Evolutionary conservation across 2,888 invertebrate genomes (phyloP).

Genomic region (Callimorpha dominula): DNA sequence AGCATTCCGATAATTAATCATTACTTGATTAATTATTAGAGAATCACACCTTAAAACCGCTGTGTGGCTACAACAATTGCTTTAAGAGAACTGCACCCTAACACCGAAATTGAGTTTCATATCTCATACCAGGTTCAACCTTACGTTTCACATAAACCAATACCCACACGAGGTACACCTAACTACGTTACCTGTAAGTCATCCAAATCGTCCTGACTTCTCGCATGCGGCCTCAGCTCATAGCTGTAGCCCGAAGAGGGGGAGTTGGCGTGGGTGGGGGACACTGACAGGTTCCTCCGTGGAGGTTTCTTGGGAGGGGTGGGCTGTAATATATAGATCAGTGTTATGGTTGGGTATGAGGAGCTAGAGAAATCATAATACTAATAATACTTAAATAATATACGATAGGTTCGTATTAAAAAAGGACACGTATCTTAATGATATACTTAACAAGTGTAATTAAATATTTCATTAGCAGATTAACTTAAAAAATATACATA

Average conservation of each 20-base stretch:
- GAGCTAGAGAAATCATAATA: neutral
- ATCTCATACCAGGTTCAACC: neutral
- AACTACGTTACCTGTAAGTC: slow-evolving; percentile 84
- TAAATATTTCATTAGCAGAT: neutral
- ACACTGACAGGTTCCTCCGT: slow-evolving; percentile 93
- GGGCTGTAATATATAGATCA: slow-evolving; percentile 84
- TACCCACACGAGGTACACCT: neutral
- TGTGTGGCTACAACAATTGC: neutral
- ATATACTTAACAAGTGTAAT: neutral
- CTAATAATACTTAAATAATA: neutral
- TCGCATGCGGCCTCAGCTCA: slow-evolving; percentile 88
- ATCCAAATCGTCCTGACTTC: slow-evolving; percentile 91
- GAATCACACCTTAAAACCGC: neutral
- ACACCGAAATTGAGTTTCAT: neutral
- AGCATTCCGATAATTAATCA: neutral
- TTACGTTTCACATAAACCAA: neutral
- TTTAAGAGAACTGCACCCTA: neutral
- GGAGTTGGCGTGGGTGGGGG: slow-evolving; percentile 92
- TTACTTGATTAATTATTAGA: neutral
- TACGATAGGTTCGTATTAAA: too few species aligned
- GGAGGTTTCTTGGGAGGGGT: slow-evolving; percentile 97
- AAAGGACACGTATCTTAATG: neutral
- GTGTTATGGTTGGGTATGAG: slow-evolving; percentile 33
- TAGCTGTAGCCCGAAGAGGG: slow-evolving; percentile 85
- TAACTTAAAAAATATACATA: neutral